Evolutionary conservation across 1,140 invertebrate species (phyloP), one percentile per base, ranked within the genome.

Genomic region (Calephelis nemesis): DNA sequence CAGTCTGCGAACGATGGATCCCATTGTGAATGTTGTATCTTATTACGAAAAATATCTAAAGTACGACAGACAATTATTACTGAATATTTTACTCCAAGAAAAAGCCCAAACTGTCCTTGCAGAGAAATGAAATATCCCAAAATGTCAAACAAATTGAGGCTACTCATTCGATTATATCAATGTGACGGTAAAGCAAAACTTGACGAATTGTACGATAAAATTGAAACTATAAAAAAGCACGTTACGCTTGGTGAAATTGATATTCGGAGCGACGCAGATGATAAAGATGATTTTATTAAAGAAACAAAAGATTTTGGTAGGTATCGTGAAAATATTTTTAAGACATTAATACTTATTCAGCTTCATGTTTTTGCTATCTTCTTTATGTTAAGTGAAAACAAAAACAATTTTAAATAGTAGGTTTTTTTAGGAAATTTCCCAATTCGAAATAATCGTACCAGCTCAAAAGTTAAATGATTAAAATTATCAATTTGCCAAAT

Each of bases 11-110:
- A 60, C 15, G 30, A 47, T 9, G 60, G 39, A 62, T 45, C 71
- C 12, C 86, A 87, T 48, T 88, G 86, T 40, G 65, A 58, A n/a
- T 90, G 88, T 67, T 90, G 88, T 70, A 3, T 70, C 4, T 39
- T 79, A 13, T 47, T 88, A 30, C 77, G 75, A 65, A 81, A 65
- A 47, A 85, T 88, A 60, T 73, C 70, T 39, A 83, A 79, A 70
- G 12, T 54, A 6, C 74, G 70, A 71, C 84, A 88, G 54, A 78
- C 74, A 7, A 13, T 68, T 0, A 84, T 90, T 48, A 84, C 79
- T 0, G 84, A 88, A 39, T 90, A 77, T 63, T 82, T 88, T 66
- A 74, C 70, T 65, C 62, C 19, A 40, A 76, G 75, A 39, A 67
- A 52, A 52, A 70, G 30, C 11, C 40, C 49, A 15, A 47, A 11